These are phyloP conservation scores for Cossypha niveicapilla DNA, from an alignment of 2,797 vertebrate species.

Conservation along the genomic window DNA sequence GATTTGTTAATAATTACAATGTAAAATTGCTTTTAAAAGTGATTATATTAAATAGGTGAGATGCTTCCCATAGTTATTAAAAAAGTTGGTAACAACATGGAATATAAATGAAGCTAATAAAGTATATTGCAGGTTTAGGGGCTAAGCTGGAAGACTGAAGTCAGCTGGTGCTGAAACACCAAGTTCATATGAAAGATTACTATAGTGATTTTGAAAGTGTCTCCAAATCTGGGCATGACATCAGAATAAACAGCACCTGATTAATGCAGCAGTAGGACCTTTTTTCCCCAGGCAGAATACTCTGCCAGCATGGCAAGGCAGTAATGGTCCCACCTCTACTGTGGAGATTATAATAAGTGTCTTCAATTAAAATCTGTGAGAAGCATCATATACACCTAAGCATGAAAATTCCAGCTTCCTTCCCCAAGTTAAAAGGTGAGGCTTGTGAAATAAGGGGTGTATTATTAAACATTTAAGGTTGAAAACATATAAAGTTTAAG, in stretches of 20 bases:
- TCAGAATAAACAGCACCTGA: background rate
- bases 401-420: background rate
- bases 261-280: background rate
- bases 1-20: background rate
- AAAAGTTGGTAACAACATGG: background rate
- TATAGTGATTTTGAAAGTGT: background rate
- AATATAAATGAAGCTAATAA: background rate
- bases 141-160: background rate
- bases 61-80: background rate
- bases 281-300: background rate
- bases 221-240: background rate
- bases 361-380: background rate
- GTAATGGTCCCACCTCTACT: background rate
- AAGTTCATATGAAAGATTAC: background rate
- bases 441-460: background rate
- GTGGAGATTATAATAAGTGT: background rate
- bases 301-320: background rate
- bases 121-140: background rate
- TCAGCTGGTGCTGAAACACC: background rate
- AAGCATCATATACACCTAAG: background rate
- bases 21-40: background rate
- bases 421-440: background rate
- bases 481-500: background rate
- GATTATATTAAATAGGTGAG: background rate
- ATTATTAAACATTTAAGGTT: background rate